A percentile compares a stretch with the other conserved stretches of the same genome.
These are phyloP conservation scores for Percopsis transmontana DNA, from an alignment of 2,113 vertebrate species.

Conservation along the genomic window DNA sequence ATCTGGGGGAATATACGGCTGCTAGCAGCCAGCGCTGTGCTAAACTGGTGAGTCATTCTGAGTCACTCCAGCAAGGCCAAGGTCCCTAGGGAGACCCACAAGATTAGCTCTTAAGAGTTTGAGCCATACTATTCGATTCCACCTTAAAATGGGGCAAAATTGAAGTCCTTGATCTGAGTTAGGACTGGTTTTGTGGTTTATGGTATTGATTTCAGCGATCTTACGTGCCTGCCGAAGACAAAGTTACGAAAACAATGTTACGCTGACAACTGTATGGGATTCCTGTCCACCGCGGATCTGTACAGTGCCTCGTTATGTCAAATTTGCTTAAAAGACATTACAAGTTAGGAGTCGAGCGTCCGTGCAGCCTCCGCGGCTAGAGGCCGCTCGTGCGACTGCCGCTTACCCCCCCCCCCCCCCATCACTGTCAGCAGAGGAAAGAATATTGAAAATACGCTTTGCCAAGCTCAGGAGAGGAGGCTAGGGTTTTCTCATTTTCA, in stretches of 20 bases:
- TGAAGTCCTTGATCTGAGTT: conserved; percentile 56
- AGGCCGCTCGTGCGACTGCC: neutral
- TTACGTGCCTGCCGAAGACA: conserved; percentile 26
- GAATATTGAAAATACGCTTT: conserved; percentile 70
- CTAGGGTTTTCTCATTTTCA: conserved; percentile 73
- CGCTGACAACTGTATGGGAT: conserved; percentile 50
- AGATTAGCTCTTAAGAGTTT: conserved; percentile 51
- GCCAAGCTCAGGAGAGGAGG: conserved; percentile 62
- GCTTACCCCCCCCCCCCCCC: conserved; percentile 41
- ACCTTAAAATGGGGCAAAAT: conserved; percentile 56
- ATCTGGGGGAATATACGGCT: conserved; percentile 62
- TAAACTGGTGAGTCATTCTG: conserved; percentile 71
- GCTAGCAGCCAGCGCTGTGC: conserved; percentile 59
- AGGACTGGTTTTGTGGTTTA: conserved; percentile 36
- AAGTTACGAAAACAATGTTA: conserved; percentile 50
- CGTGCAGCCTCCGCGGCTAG: neutral
- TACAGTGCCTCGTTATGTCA: conserved; percentile 54
- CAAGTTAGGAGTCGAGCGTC: conserved; percentile 13
- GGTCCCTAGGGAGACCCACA: conserved; percentile 47
- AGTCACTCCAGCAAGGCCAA: conserved; percentile 47
- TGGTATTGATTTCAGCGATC: conserved; percentile 51
- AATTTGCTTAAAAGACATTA: conserved; percentile 49
- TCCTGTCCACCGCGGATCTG: conserved; percentile 45
- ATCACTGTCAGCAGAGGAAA: conserved; percentile 46
- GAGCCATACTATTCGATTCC: conserved; percentile 50